A percentile compares a stretch with the other conserved stretches of the same genome.
These are phyloP conservation scores for Elgonia sp. DNA, from an alignment of 2,888 invertebrate species.

Conservation along the genomic window DNA sequence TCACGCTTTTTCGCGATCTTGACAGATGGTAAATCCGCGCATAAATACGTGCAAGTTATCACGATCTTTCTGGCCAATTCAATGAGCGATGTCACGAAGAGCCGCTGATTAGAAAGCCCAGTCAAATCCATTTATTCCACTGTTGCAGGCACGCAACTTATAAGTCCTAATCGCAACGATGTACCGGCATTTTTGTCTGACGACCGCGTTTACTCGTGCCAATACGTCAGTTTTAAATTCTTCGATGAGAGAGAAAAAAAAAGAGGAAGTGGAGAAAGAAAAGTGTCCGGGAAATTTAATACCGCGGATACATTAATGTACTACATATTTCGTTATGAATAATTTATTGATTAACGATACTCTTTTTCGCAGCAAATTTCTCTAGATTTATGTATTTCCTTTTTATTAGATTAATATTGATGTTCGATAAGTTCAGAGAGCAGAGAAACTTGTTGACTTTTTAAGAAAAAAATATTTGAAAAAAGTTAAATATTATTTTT, in stretches of 20 bases:
- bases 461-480: background rate
- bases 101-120: slow-evolving; percentile 64
- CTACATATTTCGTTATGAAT: slow-evolving; percentile 36
- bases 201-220: background rate
- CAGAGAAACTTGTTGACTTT: slow-evolving; percentile 24
- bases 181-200: background rate
- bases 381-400: slow-evolving; percentile 3
- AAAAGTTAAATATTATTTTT: no score
- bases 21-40: slow-evolving; percentile 60
- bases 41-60: slow-evolving; percentile 65
- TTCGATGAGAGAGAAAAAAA: background rate
- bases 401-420: slow-evolving; percentile 27
- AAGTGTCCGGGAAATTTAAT: background rate
- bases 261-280: background rate
- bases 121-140: slow-evolving; percentile 49
- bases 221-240: background rate
- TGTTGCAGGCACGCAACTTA: slow-evolving; percentile 36
- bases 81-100: slow-evolving; percentile 66
- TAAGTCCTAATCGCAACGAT: background rate
- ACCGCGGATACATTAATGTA: background rate
- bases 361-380: slow-evolving; percentile 32
- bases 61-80: slow-evolving; percentile 59
- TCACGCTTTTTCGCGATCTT: slow-evolving; percentile 59
- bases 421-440: slow-evolving; percentile 21
- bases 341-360: slow-evolving; percentile 10